Conservation (phyloP, 1,140 invertebrate genomes). For the Drosophila simulans region DNA sequence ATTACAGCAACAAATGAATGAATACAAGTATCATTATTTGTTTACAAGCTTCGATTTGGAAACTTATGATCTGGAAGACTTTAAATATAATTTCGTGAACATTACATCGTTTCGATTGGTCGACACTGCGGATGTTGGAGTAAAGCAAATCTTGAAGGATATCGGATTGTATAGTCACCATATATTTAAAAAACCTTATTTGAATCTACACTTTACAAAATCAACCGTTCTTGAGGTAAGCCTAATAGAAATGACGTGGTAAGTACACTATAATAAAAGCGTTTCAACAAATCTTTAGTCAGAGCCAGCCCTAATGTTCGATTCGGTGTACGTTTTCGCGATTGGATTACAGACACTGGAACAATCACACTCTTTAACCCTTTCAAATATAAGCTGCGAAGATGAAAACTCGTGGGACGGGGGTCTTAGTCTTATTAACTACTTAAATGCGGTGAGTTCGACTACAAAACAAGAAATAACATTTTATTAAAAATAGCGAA, state of each 20-base stretch:
- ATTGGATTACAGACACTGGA: constrained; percentile 92
- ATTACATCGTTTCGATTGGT: constrained; percentile 96
- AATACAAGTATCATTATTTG: constrained; percentile 96
- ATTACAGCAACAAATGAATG: constrained; percentile 96
- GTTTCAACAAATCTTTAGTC: constrained; percentile 87
- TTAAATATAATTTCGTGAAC: constrained; percentile 97
- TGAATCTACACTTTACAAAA: constrained; percentile 24
- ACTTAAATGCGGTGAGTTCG: constrained; percentile 89
- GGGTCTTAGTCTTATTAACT: constrained; percentile 94
- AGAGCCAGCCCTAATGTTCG: constrained; percentile 95
- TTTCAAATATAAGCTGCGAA: constrained; percentile 93
- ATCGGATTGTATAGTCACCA: constrained; percentile 87
- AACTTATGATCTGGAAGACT: constrained; percentile 96
- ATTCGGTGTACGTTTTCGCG: constrained; percentile 95
- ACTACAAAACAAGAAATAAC: too few species aligned
- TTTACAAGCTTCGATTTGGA: constrained; percentile 97
- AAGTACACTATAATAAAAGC: not conserved
- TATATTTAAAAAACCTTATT: constrained; percentile 18
- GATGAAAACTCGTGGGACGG: constrained; percentile 93
- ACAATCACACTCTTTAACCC: constrained; percentile 84
- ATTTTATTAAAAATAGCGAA: too few species aligned
- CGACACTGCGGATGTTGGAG: constrained; percentile 91
- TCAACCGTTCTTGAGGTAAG: constrained; percentile 50
- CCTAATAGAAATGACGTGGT: too few species aligned
- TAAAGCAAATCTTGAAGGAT: constrained; percentile 90